Percentiles rank a stretch among this genome's conserved stretches.
These are phyloP conservation scores for Ptilonorhynchus violaceus DNA, from an alignment of 2,113 vertebrate species.

Conservation along the genomic window DNA sequence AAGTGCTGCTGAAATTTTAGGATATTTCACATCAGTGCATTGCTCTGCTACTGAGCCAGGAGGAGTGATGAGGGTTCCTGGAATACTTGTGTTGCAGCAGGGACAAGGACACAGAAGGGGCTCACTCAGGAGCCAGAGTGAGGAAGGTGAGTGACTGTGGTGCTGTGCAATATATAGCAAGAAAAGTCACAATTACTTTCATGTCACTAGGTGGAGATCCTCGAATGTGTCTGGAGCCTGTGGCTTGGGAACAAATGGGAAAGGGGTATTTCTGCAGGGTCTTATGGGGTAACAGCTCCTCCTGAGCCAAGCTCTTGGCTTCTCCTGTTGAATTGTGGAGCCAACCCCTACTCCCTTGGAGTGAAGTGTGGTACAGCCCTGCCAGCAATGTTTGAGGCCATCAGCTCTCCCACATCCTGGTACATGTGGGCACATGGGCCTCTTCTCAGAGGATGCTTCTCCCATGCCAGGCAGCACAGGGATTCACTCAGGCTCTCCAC, in stretches of 20 bases:
- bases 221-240: neutral
- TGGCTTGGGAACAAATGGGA: neutral
- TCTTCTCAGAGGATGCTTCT: neutral
- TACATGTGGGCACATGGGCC: accelerated
- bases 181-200: neutral
- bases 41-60: neutral
- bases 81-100: accelerated
- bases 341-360: neutral
- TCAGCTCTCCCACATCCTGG: neutral
- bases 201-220: neutral
- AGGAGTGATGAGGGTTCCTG: neutral
- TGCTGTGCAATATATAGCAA: neutral
- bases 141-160: neutral
- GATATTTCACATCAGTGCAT: neutral
- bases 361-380: neutral
- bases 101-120: neutral
- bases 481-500: neutral
- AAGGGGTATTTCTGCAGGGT: neutral
- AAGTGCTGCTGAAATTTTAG: neutral
- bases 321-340: neutral
- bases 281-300: neutral
- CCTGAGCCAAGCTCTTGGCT: neutral
- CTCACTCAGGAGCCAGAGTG: neutral
- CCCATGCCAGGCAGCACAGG: neutral
- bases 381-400: neutral